Evolutionary conservation across 2,113 vertebrate genomes (phyloP).

Genomic region (Odocoileus hemionus): DNA sequence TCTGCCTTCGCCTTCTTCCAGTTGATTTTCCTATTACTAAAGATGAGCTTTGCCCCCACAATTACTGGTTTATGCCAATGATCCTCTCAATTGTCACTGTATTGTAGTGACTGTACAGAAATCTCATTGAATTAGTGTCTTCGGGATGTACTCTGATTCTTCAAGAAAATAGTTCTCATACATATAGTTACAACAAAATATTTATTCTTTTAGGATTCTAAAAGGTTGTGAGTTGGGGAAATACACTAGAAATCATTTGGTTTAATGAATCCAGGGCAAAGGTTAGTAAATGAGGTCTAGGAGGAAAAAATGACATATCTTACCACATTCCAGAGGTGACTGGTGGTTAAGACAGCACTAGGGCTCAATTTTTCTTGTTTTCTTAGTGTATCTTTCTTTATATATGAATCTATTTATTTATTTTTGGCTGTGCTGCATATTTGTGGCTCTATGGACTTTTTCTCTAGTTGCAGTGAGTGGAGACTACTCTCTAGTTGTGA

Average conservation of each 20-base stretch:
- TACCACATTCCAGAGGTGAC: not conserved
- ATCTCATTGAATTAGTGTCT: not conserved
- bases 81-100: not conserved
- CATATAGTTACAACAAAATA: not conserved
- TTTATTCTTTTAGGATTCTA: not conserved
- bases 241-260: not conserved
- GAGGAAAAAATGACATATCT: not conserved
- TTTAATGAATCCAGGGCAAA: not conserved
- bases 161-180: not conserved
- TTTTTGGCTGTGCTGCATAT: not conserved
- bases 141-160: not conserved
- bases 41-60: not conserved
- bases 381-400: not conserved
- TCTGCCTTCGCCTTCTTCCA: not conserved
- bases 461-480: not conserved
- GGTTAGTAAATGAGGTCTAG: not conserved
- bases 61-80: not conserved
- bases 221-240: not conserved
- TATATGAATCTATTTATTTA: not conserved
- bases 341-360: not conserved
- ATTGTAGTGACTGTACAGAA: not conserved
- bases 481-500: not conserved
- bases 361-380: not conserved
- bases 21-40: not conserved
- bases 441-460: not conserved